phyloP scores from a whole-genome alignment of 1,140 invertebrate genomes.

The Glossosoma conforme region DNA sequence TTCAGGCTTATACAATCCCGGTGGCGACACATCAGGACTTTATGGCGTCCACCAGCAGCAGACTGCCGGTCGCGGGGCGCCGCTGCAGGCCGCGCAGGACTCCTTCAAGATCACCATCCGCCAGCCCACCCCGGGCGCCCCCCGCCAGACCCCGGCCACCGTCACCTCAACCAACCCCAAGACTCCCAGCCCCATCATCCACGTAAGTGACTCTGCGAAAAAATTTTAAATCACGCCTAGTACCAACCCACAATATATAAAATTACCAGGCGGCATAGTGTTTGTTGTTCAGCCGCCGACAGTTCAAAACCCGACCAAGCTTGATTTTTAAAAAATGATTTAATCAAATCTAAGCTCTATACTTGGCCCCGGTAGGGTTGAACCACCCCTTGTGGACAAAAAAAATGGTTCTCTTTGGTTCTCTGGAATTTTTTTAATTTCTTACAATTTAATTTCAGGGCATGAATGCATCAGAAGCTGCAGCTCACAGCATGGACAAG shows the following conservation, averaged over 20 bases:
- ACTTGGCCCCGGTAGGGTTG: no score
- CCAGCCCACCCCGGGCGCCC: constrained; percentile 38
- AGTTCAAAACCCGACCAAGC: no score
- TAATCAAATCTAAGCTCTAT: no score
- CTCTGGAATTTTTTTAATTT: neutral
- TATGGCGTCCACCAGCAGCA: constrained; percentile 17
- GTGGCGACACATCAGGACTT: neutral
- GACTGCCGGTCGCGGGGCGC: neutral
- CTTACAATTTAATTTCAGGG: constrained; percentile 31
- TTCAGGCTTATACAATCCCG: constrained; percentile 20
- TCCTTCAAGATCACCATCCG: constrained; percentile 48
- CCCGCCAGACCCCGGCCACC: constrained; percentile 42
- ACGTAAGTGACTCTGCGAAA: constrained; percentile 45
- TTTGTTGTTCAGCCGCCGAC: no score
- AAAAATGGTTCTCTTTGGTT: no score
- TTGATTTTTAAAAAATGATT: no score
- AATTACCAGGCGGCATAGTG: no score
- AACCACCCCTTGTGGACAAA: no score
- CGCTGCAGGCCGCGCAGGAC: constrained; percentile 1
- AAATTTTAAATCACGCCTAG: no score
- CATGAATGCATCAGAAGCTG: constrained; percentile 43
- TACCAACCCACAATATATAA: no score
- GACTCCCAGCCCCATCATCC: constrained; percentile 67
- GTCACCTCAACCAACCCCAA: constrained; percentile 77
- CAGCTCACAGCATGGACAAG: constrained; percentile 58